phyloP scores from a whole-genome alignment of 2,797 vertebrate genomes.

The Rhinella marina region DNA sequence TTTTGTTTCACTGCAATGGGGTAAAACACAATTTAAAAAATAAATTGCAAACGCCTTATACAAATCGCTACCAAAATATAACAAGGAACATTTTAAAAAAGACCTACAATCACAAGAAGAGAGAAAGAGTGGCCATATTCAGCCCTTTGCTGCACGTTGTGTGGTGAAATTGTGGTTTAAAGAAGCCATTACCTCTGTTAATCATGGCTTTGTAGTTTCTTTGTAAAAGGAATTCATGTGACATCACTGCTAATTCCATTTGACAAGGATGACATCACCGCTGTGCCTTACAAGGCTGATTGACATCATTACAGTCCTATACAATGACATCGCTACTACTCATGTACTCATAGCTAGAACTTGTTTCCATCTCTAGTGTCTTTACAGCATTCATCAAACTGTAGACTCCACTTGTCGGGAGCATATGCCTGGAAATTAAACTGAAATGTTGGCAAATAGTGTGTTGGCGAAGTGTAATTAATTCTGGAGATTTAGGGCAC shows the following conservation, averaged over 20 bases:
- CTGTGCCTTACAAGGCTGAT: background rate
- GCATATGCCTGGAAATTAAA: background rate
- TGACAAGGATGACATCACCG: constrained; percentile 2
- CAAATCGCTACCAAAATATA: too few species aligned
- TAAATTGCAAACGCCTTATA: too few species aligned
- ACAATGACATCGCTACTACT: background rate
- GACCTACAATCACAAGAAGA: too few species aligned
- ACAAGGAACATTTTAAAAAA: too few species aligned
- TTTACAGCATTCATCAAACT: background rate
- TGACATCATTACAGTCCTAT: background rate
- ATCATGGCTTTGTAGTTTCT: too few species aligned
- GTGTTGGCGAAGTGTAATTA: background rate
- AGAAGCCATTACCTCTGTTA: too few species aligned
- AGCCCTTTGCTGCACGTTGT: too few species aligned
- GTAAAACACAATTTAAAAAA: too few species aligned
- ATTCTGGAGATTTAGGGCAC: background rate
- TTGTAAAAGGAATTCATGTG: background rate
- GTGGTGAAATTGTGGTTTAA: too few species aligned
- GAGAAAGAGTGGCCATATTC: too few species aligned
- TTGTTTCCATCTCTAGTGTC: background rate
- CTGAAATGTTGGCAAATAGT: background rate
- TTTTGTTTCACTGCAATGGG: too few species aligned
- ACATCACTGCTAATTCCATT: background rate
- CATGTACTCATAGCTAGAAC: background rate
- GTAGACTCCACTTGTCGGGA: background rate